phyloP scores from a whole-genome alignment of 2,797 vertebrate genomes.

The Pangasius mekongensis region DNA sequence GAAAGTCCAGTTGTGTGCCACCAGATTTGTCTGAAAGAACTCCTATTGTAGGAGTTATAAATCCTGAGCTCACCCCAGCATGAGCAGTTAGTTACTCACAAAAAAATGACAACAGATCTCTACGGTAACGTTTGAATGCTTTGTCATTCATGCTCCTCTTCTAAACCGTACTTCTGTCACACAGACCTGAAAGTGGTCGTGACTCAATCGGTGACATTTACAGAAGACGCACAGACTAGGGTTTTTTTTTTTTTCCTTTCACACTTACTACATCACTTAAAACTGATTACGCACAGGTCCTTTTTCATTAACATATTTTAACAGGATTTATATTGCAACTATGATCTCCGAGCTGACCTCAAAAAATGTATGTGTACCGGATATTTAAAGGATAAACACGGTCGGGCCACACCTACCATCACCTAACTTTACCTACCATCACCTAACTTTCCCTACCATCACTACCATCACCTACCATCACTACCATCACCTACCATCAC shows the following conservation, averaged over 20 bases:
- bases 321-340: not conserved
- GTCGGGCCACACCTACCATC: slow-evolving; percentile 25
- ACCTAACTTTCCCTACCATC: not conserved
- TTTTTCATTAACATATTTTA: slow-evolving; percentile 3
- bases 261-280: slow-evolving; percentile 10
- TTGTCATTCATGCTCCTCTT: not conserved
- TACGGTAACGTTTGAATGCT: not conserved
- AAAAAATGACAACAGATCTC: not conserved
- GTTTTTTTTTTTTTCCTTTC: not conserved
- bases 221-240: not conserved
- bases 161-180: not conserved
- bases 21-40: not conserved
- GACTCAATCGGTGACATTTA: slow-evolving; percentile 26
- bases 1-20: not conserved
- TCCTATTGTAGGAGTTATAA: slow-evolving; percentile 43
- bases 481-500: too few species aligned
- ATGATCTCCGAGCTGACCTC: slow-evolving; percentile 2
- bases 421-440: not conserved
- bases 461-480: too few species aligned
- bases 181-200: not conserved
- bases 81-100: slow-evolving; percentile 26
- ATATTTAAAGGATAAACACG: slow-evolving; percentile 15
- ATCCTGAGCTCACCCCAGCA: slow-evolving; percentile 29
- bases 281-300: not conserved
- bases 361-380: not conserved